These are phyloP conservation scores for Germaria angustata DNA, from an alignment of 2,888 invertebrate species.

Conservation along the genomic window DNA sequence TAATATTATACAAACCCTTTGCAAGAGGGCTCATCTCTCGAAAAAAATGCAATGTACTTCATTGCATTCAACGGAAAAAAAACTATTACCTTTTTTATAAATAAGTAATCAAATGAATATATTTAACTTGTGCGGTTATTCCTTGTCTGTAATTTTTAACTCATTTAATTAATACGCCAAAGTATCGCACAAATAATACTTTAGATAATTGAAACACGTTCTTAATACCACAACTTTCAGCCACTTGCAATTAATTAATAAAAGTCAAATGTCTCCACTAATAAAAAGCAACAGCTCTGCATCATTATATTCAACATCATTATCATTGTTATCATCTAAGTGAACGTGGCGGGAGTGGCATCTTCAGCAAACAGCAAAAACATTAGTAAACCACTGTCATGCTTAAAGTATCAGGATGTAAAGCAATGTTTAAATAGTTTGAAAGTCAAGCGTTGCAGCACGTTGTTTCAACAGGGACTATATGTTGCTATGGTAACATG, in stretches of 20 bases:
- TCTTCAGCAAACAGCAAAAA: constrained; percentile 1
- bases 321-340: neutral
- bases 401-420: constrained; percentile 37
- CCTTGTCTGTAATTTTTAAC: neutral
- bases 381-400: neutral
- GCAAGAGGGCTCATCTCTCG: too few species aligned
- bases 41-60: too few species aligned
- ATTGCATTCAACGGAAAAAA: too few species aligned
- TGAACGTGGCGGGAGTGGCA: constrained; percentile 6
- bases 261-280: constrained; percentile 40
- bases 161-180: constrained; percentile 47
- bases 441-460: constrained; percentile 55
- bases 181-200: constrained; percentile 46
- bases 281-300: constrained; percentile 35
- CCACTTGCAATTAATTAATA: constrained; percentile 64
- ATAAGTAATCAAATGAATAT: too few species aligned
- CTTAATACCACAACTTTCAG: constrained; percentile 45
- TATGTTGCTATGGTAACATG: constrained; percentile 21
- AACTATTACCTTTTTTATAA: too few species aligned
- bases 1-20: too few species aligned
- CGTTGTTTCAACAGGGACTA: constrained; percentile 44
- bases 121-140: too few species aligned
- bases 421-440: constrained; percentile 20
- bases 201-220: constrained; percentile 61
- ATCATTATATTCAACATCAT: constrained; percentile 30